A percentile compares a stretch with the other conserved stretches of the same genome.
Conservation (phyloP, 2,888 invertebrate genomes). For the Dolomedes plantarius region DNA sequence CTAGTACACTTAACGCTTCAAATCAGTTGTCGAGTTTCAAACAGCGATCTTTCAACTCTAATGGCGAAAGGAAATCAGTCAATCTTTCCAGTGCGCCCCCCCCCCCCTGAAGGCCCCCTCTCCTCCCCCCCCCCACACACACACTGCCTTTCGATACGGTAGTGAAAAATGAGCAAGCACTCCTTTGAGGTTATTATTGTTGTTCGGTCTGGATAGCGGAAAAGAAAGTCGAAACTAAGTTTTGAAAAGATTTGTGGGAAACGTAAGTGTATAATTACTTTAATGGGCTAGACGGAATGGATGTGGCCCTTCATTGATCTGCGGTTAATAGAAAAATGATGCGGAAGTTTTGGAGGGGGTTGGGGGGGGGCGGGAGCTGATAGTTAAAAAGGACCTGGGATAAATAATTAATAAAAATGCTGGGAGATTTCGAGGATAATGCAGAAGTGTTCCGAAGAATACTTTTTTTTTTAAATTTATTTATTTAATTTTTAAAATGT, state of each 20-base stretch:
- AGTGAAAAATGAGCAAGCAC: background rate
- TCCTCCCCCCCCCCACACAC: background rate
- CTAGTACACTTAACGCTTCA: constrained; percentile 36
- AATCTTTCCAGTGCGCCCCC: constrained; percentile 9
- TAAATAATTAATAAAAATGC: constrained; percentile 7
- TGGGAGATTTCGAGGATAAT: too few species aligned
- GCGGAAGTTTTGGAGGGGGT: background rate
- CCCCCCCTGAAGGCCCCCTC: too few species aligned
- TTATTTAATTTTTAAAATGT: too few species aligned
- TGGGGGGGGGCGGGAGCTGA: too few species aligned
- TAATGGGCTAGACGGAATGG: background rate
- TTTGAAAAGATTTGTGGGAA: constrained; percentile 13
- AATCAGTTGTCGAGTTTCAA: constrained; percentile 53
- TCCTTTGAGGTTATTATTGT: constrained; percentile 3
- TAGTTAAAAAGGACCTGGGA: background rate
- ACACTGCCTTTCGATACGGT: constrained; percentile 15
- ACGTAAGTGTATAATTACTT: constrained; percentile 14
- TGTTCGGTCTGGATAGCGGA: background rate
- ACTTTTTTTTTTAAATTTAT: too few species aligned
- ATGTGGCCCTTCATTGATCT: background rate
- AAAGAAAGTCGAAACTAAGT: constrained; percentile 1
- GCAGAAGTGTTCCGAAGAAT: too few species aligned
- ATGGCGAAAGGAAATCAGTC: constrained; percentile 34
- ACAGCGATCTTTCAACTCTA: constrained; percentile 26
- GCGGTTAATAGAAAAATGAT: constrained; percentile 15